Evolutionary conservation across 2,797 vertebrate species (phyloP).

Genomic region (Falco berigora): DNA sequence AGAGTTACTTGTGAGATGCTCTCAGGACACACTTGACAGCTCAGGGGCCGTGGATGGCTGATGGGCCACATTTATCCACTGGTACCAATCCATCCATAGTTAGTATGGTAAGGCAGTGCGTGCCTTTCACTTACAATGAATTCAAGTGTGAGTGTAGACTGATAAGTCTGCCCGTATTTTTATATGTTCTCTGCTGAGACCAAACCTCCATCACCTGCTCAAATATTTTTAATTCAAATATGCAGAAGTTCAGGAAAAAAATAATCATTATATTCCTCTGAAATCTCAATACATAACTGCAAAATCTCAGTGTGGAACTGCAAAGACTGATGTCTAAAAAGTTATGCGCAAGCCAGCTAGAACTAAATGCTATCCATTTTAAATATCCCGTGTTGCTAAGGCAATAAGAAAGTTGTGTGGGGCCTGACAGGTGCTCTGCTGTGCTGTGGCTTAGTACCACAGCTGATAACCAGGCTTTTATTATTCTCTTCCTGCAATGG

Average conservation of each 20-base stretch:
- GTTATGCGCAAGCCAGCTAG: not conserved
- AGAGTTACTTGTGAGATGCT: not conserved
- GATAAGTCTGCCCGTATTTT: not conserved
- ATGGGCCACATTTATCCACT: not conserved
- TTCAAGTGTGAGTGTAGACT: not conserved
- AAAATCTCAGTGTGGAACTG: not conserved
- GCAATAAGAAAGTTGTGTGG: not conserved
- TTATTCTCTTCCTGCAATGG: not conserved
- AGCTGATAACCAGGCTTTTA: not conserved
- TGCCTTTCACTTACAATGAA: not conserved
- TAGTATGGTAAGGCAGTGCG: accelerated
- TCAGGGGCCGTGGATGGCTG: not conserved
- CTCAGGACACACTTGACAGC: not conserved
- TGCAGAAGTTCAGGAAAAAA: not conserved
- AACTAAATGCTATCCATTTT: not conserved
- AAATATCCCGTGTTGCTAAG: not conserved
- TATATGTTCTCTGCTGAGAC: not conserved
- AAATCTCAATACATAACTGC: not conserved
- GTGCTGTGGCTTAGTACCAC: not conserved
- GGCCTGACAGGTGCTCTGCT: not conserved
- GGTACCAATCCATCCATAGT: not conserved
- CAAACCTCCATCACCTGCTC: not conserved
- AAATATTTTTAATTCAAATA: not conserved
- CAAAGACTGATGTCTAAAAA: not conserved
- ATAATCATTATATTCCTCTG: not conserved